These are phyloP conservation scores for Elgaria multicarinata DNA, from an alignment of 2,113 vertebrate species.

Conservation along the genomic window DNA sequence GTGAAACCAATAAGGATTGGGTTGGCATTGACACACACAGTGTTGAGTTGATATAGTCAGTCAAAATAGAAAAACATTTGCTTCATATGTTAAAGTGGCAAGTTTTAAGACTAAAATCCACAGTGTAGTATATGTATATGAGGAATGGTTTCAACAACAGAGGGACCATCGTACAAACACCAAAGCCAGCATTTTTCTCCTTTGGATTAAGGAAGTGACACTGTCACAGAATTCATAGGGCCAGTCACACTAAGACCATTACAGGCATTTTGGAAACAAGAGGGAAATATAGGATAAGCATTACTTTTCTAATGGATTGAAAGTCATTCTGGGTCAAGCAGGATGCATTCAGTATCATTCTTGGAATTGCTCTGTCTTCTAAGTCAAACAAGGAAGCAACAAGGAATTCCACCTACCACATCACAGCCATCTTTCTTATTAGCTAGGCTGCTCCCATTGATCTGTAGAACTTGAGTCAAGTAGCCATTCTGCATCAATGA, in stretches of 20 bases:
- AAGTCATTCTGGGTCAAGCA: slow-evolving; percentile 11
- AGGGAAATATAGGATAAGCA: not conserved
- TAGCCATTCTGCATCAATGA: not conserved
- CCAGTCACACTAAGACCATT: not conserved
- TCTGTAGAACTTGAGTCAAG: slow-evolving; percentile 19
- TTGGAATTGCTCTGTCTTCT: not conserved
- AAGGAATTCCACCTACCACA: slow-evolving; percentile 66
- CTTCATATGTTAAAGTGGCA: not conserved
- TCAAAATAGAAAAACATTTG: not conserved
- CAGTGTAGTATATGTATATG: accelerated
- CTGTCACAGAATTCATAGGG: slow-evolving; percentile 5
- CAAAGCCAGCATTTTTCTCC: not conserved
- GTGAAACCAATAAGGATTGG: not conserved
- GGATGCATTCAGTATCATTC: not conserved
- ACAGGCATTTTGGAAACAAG: slow-evolving; percentile 2
- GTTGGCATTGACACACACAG: not conserved
- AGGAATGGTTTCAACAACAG: not conserved
- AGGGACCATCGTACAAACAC: not conserved
- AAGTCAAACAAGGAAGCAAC: not conserved
- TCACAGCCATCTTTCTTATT: slow-evolving; percentile 47
- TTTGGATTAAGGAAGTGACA: not conserved
- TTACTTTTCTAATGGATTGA: accelerated
- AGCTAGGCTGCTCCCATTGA: slow-evolving; percentile 27
- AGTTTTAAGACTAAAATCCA: not conserved
- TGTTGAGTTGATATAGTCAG: not conserved